Conservation (phyloP, 2,888 invertebrate genomes). For the Pheosia gnoma region DNA sequence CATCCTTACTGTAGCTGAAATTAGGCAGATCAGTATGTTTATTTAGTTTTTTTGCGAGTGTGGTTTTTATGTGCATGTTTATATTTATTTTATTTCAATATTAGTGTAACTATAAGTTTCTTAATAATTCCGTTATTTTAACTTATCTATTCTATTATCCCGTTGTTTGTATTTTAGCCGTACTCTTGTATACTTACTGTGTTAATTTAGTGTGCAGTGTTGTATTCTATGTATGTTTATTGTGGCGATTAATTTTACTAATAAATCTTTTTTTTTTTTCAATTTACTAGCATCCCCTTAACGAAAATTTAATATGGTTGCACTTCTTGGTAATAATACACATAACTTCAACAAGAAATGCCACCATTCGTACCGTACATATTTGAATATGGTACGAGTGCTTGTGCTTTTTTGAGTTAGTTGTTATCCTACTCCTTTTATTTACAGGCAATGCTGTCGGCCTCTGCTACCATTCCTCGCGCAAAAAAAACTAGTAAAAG, state of each 20-base stretch:
- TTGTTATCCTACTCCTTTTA: slow-evolving; percentile 72
- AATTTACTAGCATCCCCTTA: slow-evolving; percentile 18
- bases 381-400: slow-evolving; percentile 32
- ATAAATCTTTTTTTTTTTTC: slow-evolving; percentile 4
- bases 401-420: slow-evolving; percentile 67
- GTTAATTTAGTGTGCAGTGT: slow-evolving; percentile 13
- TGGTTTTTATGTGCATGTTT: slow-evolving; percentile 39
- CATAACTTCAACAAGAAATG: slow-evolving; percentile 11
- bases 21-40: slow-evolving; percentile 70
- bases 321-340: slow-evolving; percentile 16
- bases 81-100: slow-evolving; percentile 24
- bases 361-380: slow-evolving; percentile 15
- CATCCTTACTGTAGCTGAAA: slow-evolving; percentile 50
- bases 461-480: slow-evolving; percentile 89
- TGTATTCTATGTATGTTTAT: slow-evolving; percentile 15
- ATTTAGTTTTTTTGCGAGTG: slow-evolving; percentile 58
- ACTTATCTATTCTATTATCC: neutral
- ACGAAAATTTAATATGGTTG: slow-evolving; percentile 19
- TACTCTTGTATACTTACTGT: slow-evolving; percentile 6
- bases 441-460: slow-evolving; percentile 87
- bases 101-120: slow-evolving; percentile 1
- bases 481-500: slow-evolving; percentile 89
- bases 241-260: neutral
- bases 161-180: neutral
- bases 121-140: no score